Evolutionary conservation across 1,140 invertebrate genomes (phyloP).

Genomic region (Musca vetustissima): DNA sequence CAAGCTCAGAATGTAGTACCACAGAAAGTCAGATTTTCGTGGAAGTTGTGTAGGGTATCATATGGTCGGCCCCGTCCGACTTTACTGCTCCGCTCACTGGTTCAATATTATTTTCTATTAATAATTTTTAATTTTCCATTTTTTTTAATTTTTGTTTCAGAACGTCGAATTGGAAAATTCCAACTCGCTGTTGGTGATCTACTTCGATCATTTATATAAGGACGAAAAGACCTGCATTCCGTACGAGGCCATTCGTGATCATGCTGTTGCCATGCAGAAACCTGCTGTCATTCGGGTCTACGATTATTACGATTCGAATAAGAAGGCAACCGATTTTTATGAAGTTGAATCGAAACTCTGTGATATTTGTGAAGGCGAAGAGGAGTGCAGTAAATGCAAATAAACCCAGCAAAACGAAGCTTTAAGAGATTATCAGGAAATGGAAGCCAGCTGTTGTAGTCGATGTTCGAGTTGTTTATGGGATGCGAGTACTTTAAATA

Average conservation of each 20-base stretch:
- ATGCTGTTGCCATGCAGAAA: constrained; percentile 82
- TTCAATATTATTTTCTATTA: too few relatives aligned
- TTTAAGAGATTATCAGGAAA: too few relatives aligned
- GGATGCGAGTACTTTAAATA: too few relatives aligned
- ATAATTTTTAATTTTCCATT: background rate
- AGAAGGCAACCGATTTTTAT: constrained; percentile 56
- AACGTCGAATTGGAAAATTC: constrained; percentile 76
- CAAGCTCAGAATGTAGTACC: too few relatives aligned
- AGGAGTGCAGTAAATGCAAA: constrained; percentile 28
- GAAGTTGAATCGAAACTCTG: constrained; percentile 45
- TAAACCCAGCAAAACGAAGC: background rate
- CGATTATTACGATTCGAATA: constrained; percentile 89
- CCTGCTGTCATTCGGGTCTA: constrained; percentile 82
- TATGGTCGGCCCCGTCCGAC: too few relatives aligned
- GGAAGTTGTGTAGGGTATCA: too few relatives aligned
- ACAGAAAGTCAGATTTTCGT: too few relatives aligned
- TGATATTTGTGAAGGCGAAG: constrained; percentile 43
- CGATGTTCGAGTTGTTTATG: too few relatives aligned
- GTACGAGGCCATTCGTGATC: constrained; percentile 78
- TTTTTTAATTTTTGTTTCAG: constrained; percentile 29
- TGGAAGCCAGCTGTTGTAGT: too few relatives aligned
- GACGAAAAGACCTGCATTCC: constrained; percentile 73
- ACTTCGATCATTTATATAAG: constrained; percentile 78
- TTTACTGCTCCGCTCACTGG: too few relatives aligned
- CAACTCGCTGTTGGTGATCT: constrained; percentile 75